Base-by-base conservation (phyloP, 2,888 invertebrate species). In the Chloroclysta siterata region DNA sequence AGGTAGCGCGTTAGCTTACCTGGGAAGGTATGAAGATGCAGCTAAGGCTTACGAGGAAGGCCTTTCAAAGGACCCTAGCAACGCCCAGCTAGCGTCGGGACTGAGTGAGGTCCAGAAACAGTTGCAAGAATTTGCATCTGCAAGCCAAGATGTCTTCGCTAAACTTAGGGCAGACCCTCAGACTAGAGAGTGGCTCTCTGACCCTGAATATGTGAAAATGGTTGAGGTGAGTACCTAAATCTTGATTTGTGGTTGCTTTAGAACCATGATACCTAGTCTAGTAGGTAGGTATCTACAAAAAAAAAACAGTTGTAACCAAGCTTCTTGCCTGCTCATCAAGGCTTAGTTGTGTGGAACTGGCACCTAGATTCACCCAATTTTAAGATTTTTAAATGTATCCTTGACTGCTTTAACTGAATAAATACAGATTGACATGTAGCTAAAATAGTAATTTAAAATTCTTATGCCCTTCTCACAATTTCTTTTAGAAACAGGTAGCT, bases 1-100 rank as follows among this genome's bases (percentile, higher is more conserved):
- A 89, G 98, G 97, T 0, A 96, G 97, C 70, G 98, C 98, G 0
- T 89, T 98, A 51, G 95, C 96, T 0, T 98, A 95, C 75, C 87
- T 98, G 65, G 95, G 96, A 3, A 94, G 95, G 60, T 93, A 93
- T 66, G 95, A 96, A 47, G 97, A 97, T 69, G 97, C 98, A 0
- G 93, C 96, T 51, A 93, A 94, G 52, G 95, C 96, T 0, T 98
- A 97, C 78, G 94, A 96, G 79, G 89, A 88, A 63, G 93, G 97
- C 11, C 85, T 98, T 10, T 88, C 95, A 74, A 80, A 95, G 2
- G 97, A 97, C 71, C 96, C 97, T 0, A 93, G 86, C 48, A 97
- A 97, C 83, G 90, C 93, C 55, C 96, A 96, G 77, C 85, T 97
- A 22, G 94, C 94, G 58, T 94, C 95, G 22, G 95, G 96, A 0